These are phyloP conservation scores for Mythimna pallens DNA, from an alignment of 2,888 invertebrate species.

Conservation along the genomic window DNA sequence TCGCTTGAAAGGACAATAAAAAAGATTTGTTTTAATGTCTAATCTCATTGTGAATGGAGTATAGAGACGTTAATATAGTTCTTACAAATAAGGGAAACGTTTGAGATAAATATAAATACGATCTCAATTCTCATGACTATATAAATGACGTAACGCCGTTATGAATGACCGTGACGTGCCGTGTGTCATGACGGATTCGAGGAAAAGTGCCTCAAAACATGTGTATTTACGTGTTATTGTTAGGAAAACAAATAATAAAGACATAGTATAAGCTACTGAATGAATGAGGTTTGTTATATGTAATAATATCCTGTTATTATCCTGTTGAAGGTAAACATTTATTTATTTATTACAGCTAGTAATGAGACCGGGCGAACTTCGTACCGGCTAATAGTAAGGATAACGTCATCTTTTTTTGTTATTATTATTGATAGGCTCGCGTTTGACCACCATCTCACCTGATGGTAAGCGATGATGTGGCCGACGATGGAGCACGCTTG, in stretches of 20 bases:
- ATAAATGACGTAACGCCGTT: conserved; percentile 41
- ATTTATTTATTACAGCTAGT: too few relatives aligned
- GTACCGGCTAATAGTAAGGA: too few relatives aligned
- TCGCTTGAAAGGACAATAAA: too few relatives aligned
- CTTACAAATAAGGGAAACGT: not conserved
- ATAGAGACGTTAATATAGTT: too few relatives aligned
- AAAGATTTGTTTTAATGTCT: too few relatives aligned
- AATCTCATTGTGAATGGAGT: not conserved
- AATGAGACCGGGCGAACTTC: too few relatives aligned
- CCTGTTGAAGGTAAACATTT: not conserved
- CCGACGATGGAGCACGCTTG: too few relatives aligned
- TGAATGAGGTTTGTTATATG: not conserved
- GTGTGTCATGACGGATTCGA: conserved; percentile 39
- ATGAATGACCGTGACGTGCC: conserved; percentile 53
- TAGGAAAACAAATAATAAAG: conserved; percentile 27
- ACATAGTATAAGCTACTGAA: not conserved
- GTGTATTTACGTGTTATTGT: not conserved
- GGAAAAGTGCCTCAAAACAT: conserved; percentile 41
- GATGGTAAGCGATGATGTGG: too few relatives aligned
- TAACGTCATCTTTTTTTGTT: too few relatives aligned
- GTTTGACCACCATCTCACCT: too few relatives aligned
- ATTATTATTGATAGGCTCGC: too few relatives aligned
- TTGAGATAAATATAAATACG: conserved; percentile 26
- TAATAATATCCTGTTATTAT: not conserved
- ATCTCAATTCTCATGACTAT: conserved; percentile 22